Evolutionary conservation across 2,888 invertebrate species (phyloP).

Genomic region (Unio pictorum): DNA sequence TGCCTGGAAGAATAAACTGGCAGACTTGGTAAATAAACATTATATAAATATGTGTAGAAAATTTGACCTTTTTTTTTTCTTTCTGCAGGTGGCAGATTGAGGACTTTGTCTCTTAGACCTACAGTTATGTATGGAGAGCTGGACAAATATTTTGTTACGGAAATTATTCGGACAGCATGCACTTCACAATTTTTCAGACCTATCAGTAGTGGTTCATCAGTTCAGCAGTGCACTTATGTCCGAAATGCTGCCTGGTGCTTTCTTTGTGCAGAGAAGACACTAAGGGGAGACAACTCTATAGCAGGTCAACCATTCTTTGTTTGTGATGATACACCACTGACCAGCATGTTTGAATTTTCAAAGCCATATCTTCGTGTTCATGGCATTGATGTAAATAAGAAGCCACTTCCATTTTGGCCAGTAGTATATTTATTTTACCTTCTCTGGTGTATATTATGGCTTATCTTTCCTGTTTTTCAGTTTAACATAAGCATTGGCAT

Average conservation of each 20-base stretch:
- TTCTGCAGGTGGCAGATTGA: slow-evolving; percentile 54
- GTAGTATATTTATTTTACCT: slow-evolving; percentile 26
- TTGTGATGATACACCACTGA: slow-evolving; percentile 77
- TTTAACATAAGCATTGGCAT: slow-evolving; percentile 33
- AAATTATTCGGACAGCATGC: slow-evolving; percentile 72
- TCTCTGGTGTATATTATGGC: slow-evolving; percentile 39
- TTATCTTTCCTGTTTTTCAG: slow-evolving; percentile 1
- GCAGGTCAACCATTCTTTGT: slow-evolving; percentile 75
- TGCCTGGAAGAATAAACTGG: no score
- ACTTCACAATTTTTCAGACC: slow-evolving; percentile 73
- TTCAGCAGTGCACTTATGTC: slow-evolving; percentile 70
- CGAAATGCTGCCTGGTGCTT: slow-evolving; percentile 80
- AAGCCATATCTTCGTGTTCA: slow-evolving; percentile 50
- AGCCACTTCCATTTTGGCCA: slow-evolving; percentile 50
- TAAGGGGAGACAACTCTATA: slow-evolving; percentile 70
- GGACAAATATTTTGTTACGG: slow-evolving; percentile 75
- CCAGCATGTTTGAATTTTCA: slow-evolving; percentile 74
- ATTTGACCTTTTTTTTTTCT: not conserved
- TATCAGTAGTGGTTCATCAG: slow-evolving; percentile 73
- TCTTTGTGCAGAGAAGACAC: slow-evolving; percentile 75
- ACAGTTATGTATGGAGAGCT: slow-evolving; percentile 78
- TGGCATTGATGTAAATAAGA: slow-evolving; percentile 43
- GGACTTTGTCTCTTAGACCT: slow-evolving; percentile 76
- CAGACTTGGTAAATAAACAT: no score
- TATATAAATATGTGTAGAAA: no score